Evolutionary conservation across 2,113 vertebrate species (phyloP).

Genomic region (Tragelaphus buxtoni): DNA sequence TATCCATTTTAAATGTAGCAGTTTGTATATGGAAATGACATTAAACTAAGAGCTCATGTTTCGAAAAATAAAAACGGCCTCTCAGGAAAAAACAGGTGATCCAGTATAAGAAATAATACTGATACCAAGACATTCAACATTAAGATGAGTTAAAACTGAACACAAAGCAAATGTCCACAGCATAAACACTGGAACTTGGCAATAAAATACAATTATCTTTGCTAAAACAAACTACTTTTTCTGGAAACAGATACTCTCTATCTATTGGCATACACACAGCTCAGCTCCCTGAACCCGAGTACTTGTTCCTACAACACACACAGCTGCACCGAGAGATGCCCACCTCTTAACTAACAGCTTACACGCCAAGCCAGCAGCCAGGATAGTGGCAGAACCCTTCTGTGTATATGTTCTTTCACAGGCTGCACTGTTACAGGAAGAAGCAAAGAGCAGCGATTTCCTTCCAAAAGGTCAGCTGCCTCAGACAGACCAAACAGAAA

Average conservation of each 20-base stretch:
- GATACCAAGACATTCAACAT: not conserved
- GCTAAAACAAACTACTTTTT: not conserved
- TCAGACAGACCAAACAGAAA: slow-evolving; percentile 72
- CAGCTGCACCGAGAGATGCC: not conserved
- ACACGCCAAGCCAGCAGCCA: not conserved
- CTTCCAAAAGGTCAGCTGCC: slow-evolving; percentile 75
- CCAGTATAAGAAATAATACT: not conserved
- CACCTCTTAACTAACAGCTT: not conserved
- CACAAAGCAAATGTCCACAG: not conserved
- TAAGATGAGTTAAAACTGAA: not conserved
- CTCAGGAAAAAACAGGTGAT: not conserved
- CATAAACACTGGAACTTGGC: not conserved
- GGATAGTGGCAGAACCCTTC: not conserved
- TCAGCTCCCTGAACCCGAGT: not conserved
- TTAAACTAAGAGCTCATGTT: not conserved
- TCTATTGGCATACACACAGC: not conserved
- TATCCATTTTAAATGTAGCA: not conserved
- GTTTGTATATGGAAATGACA: not conserved
- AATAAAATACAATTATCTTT: not conserved
- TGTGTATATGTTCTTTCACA: not conserved
- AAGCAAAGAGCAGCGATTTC: slow-evolving; percentile 77
- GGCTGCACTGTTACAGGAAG: slow-evolving; percentile 79
- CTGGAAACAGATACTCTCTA: not conserved
- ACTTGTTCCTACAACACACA: not conserved
- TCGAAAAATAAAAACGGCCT: slow-evolving; percentile 5